Percentiles rank a stretch among this genome's conserved stretches.
Evolutionary conservation across 2,113 vertebrate genomes (phyloP).

Genomic region (Coptodon rendalli): DNA sequence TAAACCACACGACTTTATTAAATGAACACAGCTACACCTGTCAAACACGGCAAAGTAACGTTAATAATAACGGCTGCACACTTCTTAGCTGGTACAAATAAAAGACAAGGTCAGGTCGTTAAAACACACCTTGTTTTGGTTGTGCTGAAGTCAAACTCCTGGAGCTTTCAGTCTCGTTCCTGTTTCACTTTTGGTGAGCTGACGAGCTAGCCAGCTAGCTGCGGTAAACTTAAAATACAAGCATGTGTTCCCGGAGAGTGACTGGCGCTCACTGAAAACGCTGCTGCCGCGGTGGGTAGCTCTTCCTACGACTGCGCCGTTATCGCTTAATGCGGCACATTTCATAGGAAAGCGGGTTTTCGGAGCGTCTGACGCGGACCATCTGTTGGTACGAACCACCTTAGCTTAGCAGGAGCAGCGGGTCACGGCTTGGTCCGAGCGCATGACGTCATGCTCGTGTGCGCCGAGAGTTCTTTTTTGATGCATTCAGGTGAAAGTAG

Average conservation of each 20-base stretch:
- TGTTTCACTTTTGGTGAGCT: conserved; percentile 33
- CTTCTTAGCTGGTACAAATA: background rate
- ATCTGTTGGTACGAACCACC: conserved; percentile 4
- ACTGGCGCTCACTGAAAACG: background rate
- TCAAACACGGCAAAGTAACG: background rate
- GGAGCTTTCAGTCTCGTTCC: background rate
- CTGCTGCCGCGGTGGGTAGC: background rate
- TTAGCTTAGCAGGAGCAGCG: conserved; percentile 50
- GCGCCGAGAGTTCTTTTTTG: background rate
- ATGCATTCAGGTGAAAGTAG: background rate
- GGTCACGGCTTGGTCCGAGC: conserved; percentile 52
- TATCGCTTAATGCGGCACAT: background rate
- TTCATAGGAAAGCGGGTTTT: background rate
- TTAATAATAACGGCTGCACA: background rate
- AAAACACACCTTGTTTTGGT: background rate
- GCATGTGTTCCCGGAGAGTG: background rate
- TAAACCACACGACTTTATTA: background rate
- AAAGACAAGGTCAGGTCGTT: background rate
- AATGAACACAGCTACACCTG: background rate
- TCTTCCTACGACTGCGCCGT: no score
- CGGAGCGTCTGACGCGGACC: background rate
- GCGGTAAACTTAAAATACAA: conserved; percentile 31
- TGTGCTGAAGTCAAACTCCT: background rate
- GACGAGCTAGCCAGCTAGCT: conserved; percentile 46
- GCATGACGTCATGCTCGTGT: conserved; percentile 49